Evolutionary conservation across 1,140 invertebrate genomes (phyloP).

Genomic region (Tribolium madens): DNA sequence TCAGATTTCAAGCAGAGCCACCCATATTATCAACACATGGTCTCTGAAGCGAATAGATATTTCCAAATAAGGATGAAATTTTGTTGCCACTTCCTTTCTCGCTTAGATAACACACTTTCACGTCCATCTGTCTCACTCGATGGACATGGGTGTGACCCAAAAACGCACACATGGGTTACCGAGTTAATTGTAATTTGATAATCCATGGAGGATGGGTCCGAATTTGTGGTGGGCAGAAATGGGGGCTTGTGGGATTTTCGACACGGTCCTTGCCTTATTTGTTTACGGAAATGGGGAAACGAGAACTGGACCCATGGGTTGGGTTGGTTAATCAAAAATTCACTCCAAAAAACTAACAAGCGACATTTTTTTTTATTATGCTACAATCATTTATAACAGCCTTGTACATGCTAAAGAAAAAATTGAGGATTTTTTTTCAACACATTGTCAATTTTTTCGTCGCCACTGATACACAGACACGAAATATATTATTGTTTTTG

Average conservation of each 20-base stretch:
- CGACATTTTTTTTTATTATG: too few species aligned
- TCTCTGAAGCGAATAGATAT: slow-evolving; percentile 29
- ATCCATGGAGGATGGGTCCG: neutral
- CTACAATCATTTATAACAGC: too few species aligned
- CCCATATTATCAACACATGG: neutral
- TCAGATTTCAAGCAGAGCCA: slow-evolving; percentile 9
- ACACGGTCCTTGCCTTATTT: neutral
- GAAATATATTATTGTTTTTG: too few species aligned
- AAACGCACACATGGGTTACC: neutral
- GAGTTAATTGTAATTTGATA: neutral
- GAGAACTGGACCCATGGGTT: neutral
- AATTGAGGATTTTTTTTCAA: too few species aligned
- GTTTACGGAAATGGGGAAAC: neutral
- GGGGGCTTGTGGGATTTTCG: neutral
- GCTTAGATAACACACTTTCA: neutral
- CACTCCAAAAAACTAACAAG: too few species aligned
- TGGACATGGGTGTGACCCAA: slow-evolving; percentile 11
- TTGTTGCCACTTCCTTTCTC: slow-evolving; percentile 20
- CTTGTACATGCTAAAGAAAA: too few species aligned
- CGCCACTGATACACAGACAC: too few species aligned
- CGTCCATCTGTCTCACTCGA: slow-evolving; percentile 3
- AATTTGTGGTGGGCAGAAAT: neutral
- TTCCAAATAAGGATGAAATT: slow-evolving; percentile 35
- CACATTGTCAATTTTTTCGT: too few species aligned
- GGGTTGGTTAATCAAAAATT: too few species aligned